These are phyloP conservation scores for Nemoura dubitans DNA, from an alignment of 2,888 invertebrate species.

Conservation along the genomic window DNA sequence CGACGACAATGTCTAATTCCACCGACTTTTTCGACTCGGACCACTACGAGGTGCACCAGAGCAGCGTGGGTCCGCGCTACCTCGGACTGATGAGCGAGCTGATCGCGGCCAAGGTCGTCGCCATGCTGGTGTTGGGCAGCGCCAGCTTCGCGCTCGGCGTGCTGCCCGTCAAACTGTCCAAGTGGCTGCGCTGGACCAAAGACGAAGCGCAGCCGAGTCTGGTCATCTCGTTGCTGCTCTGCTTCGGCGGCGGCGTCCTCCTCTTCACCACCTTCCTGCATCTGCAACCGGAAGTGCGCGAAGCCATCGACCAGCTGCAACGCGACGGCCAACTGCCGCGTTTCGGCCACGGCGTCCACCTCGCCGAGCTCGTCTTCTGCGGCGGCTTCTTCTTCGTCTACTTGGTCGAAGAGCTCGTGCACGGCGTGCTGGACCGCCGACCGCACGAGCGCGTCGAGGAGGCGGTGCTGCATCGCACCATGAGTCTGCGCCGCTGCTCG, in stretches of 20 bases:
- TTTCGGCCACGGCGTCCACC: constrained; percentile 61
- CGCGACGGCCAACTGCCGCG: constrained; percentile 60
- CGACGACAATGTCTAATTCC: constrained; percentile 27
- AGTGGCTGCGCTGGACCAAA: constrained; percentile 70
- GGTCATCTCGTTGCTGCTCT: constrained; percentile 67
- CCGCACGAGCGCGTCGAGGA: constrained; percentile 57
- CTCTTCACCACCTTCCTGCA: constrained; percentile 72
- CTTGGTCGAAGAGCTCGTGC: constrained; percentile 70
- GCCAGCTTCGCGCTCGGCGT: constrained; percentile 81
- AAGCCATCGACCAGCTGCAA: constrained; percentile 64
- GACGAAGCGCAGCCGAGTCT: constrained; percentile 53
- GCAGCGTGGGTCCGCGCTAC: neutral
- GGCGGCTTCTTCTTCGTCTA: constrained; percentile 72
- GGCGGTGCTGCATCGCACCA: constrained; percentile 64
- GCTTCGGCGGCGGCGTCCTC: constrained; percentile 73
- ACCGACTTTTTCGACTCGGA: constrained; percentile 1
- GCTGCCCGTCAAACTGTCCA: constrained; percentile 75
- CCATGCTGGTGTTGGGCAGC: constrained; percentile 79
- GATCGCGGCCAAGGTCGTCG: constrained; percentile 77
- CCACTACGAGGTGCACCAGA: constrained; percentile 10
- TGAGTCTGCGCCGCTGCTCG: constrained; percentile 65
- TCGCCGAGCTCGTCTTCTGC: constrained; percentile 69
- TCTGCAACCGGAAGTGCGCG: constrained; percentile 72
- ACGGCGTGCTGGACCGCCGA: constrained; percentile 62
- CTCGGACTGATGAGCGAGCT: constrained; percentile 54